Base-by-base conservation (phyloP, 1,140 invertebrate species). In the Rhopalosiphum padi region DNA sequence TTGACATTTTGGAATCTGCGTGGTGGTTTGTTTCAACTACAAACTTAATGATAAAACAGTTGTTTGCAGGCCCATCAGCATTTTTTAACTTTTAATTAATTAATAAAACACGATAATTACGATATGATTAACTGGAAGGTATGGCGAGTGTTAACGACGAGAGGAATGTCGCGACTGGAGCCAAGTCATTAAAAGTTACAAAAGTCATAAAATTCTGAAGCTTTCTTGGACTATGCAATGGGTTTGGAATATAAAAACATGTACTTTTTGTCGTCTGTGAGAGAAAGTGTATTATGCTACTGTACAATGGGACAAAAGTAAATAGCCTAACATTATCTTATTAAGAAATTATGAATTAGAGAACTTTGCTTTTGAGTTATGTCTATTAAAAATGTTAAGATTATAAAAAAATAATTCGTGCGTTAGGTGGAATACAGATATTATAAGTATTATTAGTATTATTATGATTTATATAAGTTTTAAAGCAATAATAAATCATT, bases 131-230 rank as follows among this genome's bases (percentile, higher is more conserved):
- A n/a, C 15, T n/a, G 11, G 5, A 4, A 77, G 60, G 60, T 35
- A 77, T n/a, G 30, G 18, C 15, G 60, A 68, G 25, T 68, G 3
- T 68, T 30, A 68, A 68, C 60, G 30, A n/a, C 30, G 60, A 68
- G 60, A 68, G 23, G 15, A 68, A 77, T 77, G 60, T 77, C 4
- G 5, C 30, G 60, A 77, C 30, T n/a, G 60, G 15, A 15, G 60
- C n/a, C 60, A n/a, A 77, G 60, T 77, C 60, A 77, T 77, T 77
- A 77, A 77, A 77, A 77, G 60, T 77, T 77, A 68, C 30, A n/a
- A 77, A 77, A 77, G 60, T 77, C 60, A 5, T 77, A 77, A 77
- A 77, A n/a, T 6, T 1, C 5, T 77, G 60, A 77, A 35, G 60
- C 11, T 77, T 77, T 18, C 60, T 77, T n/a, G 15, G 60, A n/a